phyloP scores from a whole-genome alignment of 2,113 vertebrate genomes.

The Ictidomys tridecemlineatus region DNA sequence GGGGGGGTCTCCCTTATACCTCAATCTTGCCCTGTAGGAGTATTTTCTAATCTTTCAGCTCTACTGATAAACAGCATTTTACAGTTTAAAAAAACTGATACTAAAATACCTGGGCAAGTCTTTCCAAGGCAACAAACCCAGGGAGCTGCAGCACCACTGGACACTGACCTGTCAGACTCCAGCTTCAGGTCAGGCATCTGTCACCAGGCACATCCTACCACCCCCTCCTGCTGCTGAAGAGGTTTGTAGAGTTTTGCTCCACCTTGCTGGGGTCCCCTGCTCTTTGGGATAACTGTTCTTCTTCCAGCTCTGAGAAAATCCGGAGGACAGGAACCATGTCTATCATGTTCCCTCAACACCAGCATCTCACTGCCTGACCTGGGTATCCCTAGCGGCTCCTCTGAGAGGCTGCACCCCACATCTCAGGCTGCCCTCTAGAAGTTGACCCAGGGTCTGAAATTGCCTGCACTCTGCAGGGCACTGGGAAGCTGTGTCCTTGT shows the following conservation, averaged over 20 bases:
- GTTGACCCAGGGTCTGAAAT: not conserved
- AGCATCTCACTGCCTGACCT: not conserved
- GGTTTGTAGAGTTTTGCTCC: too few relatives aligned
- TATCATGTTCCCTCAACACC: too few relatives aligned
- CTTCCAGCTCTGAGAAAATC: not conserved
- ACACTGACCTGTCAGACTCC: too few relatives aligned
- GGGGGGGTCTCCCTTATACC: too few relatives aligned
- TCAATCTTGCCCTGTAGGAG: too few relatives aligned
- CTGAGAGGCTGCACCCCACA: not conserved
- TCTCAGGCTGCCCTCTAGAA: not conserved
- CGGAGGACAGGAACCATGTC: not conserved
- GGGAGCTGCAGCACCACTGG: not conserved
- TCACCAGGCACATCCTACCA: too few relatives aligned
- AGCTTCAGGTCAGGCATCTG: too few relatives aligned
- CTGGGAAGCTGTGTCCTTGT: not conserved
- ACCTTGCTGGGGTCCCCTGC: too few relatives aligned
- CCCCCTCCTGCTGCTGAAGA: not conserved
- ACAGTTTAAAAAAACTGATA: not conserved
- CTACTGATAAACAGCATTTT: not conserved
- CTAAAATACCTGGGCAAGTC: not conserved
- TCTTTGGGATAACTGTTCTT: not conserved
- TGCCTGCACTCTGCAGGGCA: not conserved
- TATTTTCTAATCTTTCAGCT: too few relatives aligned
- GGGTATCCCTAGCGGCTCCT: not conserved
- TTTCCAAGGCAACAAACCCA: not conserved